phyloP scores from a whole-genome alignment of 2,113 vertebrate species.

The Peromyscus maniculatus region DNA sequence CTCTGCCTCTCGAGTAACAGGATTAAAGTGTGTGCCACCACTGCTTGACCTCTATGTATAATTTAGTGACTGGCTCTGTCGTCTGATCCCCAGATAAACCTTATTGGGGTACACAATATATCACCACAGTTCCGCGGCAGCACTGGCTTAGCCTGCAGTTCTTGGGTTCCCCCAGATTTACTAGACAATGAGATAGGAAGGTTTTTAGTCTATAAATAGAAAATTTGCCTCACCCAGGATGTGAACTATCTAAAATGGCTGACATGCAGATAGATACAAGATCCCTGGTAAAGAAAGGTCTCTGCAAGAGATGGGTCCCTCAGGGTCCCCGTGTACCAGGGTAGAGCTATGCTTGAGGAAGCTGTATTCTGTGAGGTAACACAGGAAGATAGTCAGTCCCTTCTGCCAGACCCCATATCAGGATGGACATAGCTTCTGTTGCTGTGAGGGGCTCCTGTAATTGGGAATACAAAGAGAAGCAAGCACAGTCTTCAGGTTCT shows the following conservation, averaged over 20 bases:
- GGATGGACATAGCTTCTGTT: too few species aligned
- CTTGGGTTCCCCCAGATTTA: not conserved
- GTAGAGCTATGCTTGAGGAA: not conserved
- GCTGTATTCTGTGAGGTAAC: not conserved
- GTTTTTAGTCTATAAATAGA: not conserved
- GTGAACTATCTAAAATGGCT: not conserved
- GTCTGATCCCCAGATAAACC: too few species aligned
- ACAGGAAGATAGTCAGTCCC: not conserved
- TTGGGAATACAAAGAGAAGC: not conserved
- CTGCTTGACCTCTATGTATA: too few species aligned
- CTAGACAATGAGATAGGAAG: not conserved
- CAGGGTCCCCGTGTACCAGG: not conserved
- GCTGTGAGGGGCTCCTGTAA: not conserved
- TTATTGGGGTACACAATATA: too few species aligned
- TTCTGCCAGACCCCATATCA: not conserved
- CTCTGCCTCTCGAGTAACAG: too few species aligned
- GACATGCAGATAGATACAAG: not conserved
- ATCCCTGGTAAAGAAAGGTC: not conserved
- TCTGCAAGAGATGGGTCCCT: not conserved
- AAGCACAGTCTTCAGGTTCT: not conserved
- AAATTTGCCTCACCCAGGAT: not conserved
- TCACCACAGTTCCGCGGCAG: not conserved
- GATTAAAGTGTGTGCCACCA: too few species aligned
- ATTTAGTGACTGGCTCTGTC: too few species aligned
- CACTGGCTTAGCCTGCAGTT: not conserved